phyloP scores from a whole-genome alignment of 2,888 invertebrate genomes.

The Eupsilia transversa region DNA sequence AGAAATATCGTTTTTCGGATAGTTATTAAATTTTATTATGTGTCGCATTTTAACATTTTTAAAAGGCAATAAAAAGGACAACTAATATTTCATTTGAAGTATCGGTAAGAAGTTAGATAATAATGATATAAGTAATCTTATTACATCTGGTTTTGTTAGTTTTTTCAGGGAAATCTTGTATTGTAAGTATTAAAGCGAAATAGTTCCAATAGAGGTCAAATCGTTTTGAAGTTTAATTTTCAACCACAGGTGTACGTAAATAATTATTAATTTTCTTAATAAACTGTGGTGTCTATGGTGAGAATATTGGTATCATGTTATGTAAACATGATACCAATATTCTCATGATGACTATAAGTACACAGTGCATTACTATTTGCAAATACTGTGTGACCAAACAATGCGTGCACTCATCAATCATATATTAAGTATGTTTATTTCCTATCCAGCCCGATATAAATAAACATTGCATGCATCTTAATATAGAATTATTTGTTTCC shows the following conservation, averaged over 20 bases:
- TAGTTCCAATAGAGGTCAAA: background rate
- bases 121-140: background rate
- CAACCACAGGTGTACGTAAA: background rate
- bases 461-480: constrained; percentile 34
- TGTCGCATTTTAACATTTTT: background rate
- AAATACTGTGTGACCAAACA: background rate
- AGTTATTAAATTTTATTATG: background rate
- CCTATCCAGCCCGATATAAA: constrained; percentile 12
- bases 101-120: background rate
- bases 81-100: background rate
- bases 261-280: background rate
- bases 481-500: constrained; percentile 40
- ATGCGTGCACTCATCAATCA: background rate
- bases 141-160: background rate
- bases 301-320: background rate
- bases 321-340: background rate
- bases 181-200: background rate
- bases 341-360: no score
- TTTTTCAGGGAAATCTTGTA: background rate
- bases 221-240: background rate
- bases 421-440: constrained; percentile 26
- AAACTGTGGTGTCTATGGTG: no score
- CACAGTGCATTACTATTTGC: background rate
- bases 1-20: no score
- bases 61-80: no score